Evolutionary conservation across 2,888 invertebrate species (phyloP), one percentile per base, ranked within the genome.

Genomic region (Keiferia lycopersicella): DNA sequence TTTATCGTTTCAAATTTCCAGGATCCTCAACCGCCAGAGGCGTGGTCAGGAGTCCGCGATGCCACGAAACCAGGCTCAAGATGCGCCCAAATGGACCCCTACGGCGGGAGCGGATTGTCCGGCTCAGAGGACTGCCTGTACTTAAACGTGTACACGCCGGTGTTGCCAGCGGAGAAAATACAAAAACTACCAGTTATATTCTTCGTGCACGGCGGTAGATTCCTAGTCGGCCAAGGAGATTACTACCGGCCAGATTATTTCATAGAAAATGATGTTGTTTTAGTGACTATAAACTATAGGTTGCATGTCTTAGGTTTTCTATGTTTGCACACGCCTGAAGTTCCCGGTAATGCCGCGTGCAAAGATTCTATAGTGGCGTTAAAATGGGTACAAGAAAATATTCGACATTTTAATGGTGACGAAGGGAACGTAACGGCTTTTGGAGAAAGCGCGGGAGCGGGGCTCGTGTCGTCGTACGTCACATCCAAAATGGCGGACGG

Each of bases 61-160:
- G 89, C 91, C 0, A 88, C 84, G 0, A 83, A 82, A 73, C 88
- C 89, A 4, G 88, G 90, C 0, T 82, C 82, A 68, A 88, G 79
- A 73, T 85, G 88, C 66, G 78, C 83, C n/a, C 91, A 91, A 72
- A 79, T 91, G 0, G 88, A 92, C 67, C 90, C 93, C 0, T 86
- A 88, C 20, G 77, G 70, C 4, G 79, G 78, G 30, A 68, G 67
- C 16, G 72, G 82, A 0, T 73, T 93, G 39, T 87, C 90, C 30
- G 94, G 94, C 0, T 84, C 80, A 0, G 95, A 95, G 80, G 95
- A 95, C 76, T 95, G 95, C 71, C 87, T 95, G 0, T 95, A 94
- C 72, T 76, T 95, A 63, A 95, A 95, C 74, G 92, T 95, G 0
- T 94, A 94, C 79, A 93, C 94, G 0, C 95, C 95, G 41, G 82